phyloP scores from a whole-genome alignment of 2,797 vertebrate species.

The Allobates femoralis region DNA sequence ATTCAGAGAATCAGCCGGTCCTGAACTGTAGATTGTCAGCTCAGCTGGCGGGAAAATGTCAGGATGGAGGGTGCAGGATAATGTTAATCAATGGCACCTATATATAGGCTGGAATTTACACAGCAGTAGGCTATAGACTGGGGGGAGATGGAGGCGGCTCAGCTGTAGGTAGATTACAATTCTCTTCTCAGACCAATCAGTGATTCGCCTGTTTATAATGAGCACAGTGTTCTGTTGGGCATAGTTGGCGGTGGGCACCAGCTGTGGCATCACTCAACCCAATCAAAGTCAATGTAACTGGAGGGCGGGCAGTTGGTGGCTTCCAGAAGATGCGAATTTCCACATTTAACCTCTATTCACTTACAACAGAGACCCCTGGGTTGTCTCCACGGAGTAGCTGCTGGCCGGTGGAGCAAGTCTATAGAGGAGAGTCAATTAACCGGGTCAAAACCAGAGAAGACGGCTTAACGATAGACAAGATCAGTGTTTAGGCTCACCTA shows the following conservation, averaged over 20 bases:
- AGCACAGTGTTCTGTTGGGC: neutral
- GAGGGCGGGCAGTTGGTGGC: neutral
- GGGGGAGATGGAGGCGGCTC: neutral
- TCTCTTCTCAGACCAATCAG: slow-evolving; percentile 22
- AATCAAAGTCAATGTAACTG: neutral
- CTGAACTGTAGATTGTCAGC: neutral
- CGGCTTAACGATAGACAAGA: no score
- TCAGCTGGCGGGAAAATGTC: neutral
- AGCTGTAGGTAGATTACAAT: slow-evolving; percentile 48
- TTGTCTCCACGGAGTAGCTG: no score
- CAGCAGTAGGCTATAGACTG: slow-evolving; percentile 15
- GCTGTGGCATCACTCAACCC: neutral
- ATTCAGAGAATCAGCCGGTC: neutral
- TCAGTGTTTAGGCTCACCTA: no score
- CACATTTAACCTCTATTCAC: no score
- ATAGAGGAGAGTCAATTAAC: no score
- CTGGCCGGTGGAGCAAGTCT: no score
- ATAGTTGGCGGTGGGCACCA: neutral
- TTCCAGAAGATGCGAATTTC: no score
- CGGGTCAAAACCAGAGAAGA: no score
- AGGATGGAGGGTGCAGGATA: slow-evolving; percentile 9
- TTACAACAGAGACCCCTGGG: no score
- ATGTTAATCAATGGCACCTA: slow-evolving; percentile 37
- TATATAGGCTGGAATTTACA: slow-evolving; percentile 56
- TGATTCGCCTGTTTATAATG: neutral